Evolutionary conservation across 2,888 invertebrate genomes (phyloP), one percentile per base, ranked within the genome.

Genomic region (Oxytorus armatus): DNA sequence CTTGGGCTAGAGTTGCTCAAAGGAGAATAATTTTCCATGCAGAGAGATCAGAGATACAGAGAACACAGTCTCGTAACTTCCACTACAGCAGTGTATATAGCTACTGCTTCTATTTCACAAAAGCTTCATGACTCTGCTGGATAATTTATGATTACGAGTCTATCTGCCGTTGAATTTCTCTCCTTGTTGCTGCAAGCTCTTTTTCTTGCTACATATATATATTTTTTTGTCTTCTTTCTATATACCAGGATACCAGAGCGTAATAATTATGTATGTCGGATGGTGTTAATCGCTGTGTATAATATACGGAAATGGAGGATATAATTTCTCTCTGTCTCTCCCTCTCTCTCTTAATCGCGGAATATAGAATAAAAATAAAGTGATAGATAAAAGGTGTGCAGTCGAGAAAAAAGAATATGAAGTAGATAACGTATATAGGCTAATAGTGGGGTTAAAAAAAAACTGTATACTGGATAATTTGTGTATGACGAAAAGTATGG

Each of bases 271-370:
- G 18, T 55, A 21, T 55, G 18, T 36, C 51, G 65, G 25, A 63
- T 39, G 49, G 57, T 51, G 57, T 66, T 77, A 77, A 72, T 77
- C 65, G 65, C 65, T 23, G 49, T 65, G n/a, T 29, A 57, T 47
- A 39, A 55, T 25, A 29, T 44, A 23, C 16, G 14, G n/a, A 42
- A 72, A 59, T 59, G n/a, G 8, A 39, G 55, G 18, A 57, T 57
- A 55, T 42, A 49, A 68, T 25, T 68, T 68, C 25, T 25, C 42
- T 61, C 11, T 57, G 7, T 49, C 21, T 18, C 18, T 25, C 25
- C n/a, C 18, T 57, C 11, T 61, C 14, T 10, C 1, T n/a, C n/a
- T n/a, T n/a, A n/a, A n/a, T n/a, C 5, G 47, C 14, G 14, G 18
- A 69, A 61, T 42, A 61, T 5, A 3, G 5, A 25, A n/a, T 44